Conservation (phyloP, 2,113 vertebrate species). For the Melanocharis versteri region DNA sequence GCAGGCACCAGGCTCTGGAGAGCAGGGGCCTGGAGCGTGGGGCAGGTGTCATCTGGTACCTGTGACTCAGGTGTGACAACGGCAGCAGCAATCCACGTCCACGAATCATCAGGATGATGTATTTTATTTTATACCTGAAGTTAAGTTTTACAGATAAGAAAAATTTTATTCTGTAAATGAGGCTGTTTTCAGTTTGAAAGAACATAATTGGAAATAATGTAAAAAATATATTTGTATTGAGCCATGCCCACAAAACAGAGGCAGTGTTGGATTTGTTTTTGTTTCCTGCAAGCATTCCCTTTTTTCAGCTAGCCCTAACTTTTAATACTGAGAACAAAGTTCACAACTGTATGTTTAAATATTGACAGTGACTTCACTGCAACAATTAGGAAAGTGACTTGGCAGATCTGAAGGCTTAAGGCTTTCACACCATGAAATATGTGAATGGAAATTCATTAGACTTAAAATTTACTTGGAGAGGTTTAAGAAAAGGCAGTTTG, state of each 20-base stretch:
- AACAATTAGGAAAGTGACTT: not conserved
- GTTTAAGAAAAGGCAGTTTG: not conserved
- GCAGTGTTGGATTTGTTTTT: not conserved
- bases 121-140: not conserved
- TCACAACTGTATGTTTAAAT: not conserved
- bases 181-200: not conserved
- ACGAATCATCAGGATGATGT: not conserved
- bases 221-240: not conserved
- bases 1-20: not conserved
- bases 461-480: not conserved
- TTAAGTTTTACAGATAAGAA: not conserved
- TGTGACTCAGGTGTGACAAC: not conserved
- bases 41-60: not conserved
- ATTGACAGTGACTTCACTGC: not conserved
- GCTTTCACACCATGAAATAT: not conserved
- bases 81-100: not conserved
- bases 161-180: not conserved
- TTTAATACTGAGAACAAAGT: not conserved
- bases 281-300: not conserved
- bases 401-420: not conserved
- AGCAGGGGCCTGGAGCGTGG: rapidly evolving
- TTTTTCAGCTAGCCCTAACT: not conserved
- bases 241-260: not conserved
- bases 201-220: not conserved
- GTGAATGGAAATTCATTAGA: not conserved